phyloP scores from a whole-genome alignment of 1,140 invertebrate genomes.

The Drosophila athabasca region DNA sequence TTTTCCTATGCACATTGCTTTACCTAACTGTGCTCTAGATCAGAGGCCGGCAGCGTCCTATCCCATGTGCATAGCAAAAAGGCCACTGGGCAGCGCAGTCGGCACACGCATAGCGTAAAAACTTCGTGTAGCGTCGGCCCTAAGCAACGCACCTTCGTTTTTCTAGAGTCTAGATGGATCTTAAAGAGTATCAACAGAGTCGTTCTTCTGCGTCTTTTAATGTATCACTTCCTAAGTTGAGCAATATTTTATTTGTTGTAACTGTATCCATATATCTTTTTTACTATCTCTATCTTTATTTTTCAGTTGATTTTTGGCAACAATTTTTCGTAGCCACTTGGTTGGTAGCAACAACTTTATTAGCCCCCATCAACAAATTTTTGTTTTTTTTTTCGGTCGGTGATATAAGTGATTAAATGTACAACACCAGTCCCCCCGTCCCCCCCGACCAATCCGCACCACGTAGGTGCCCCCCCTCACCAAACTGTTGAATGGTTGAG shows the following conservation, averaged over 20 bases:
- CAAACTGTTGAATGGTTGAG: constrained; percentile 39
- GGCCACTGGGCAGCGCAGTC: too few species aligned
- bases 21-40: too few species aligned
- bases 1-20: too few species aligned
- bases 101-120: too few species aligned
- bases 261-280: constrained; percentile 10
- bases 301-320: constrained; percentile 58
- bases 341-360: constrained; percentile 61
- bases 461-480: not conserved
- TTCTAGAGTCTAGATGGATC: too few species aligned
- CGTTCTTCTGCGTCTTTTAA: not conserved
- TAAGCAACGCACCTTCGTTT: too few species aligned
- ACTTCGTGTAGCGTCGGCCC: too few species aligned
- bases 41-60: too few species aligned
- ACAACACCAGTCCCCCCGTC: not conserved
- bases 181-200: too few species aligned
- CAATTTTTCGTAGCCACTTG: constrained; percentile 30
- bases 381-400: constrained; percentile 44
- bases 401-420: constrained; percentile 55
- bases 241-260: constrained; percentile 48
- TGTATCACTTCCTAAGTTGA: constrained; percentile 19
- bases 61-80: too few species aligned
- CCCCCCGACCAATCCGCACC: not conserved
- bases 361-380: constrained; percentile 50
- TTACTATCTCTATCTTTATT: constrained; percentile 3